Conservation (phyloP, 2,888 invertebrate genomes). For the Phyto melanocephala region DNA sequence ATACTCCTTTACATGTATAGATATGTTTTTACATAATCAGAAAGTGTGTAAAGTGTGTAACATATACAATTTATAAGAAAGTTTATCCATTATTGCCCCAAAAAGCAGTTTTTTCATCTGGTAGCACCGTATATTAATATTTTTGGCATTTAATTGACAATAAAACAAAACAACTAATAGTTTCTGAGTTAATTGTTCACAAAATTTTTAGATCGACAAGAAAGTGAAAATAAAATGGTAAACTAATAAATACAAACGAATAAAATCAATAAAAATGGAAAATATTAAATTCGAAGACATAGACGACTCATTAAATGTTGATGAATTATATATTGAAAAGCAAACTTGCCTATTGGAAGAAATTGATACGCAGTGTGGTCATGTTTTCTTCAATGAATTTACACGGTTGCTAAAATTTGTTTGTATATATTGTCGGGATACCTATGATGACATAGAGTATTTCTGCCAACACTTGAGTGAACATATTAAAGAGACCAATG, state of each 20-base stretch:
- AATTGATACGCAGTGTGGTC: slow-evolving; percentile 64
- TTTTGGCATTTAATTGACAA: not conserved
- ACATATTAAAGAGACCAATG: slow-evolving; percentile 55
- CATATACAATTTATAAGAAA: too few relatives aligned
- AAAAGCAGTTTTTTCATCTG: not conserved
- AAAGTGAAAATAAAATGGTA: not conserved
- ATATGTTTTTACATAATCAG: too few relatives aligned
- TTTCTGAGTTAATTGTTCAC: not conserved
- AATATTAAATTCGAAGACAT: not conserved
- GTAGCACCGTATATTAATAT: not conserved
- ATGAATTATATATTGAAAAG: slow-evolving; percentile 16
- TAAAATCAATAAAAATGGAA: slow-evolving; percentile 32
- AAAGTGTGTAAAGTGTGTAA: too few relatives aligned
- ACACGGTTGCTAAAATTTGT: slow-evolving; percentile 64
- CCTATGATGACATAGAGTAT: slow-evolving; percentile 65
- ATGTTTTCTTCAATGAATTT: slow-evolving; percentile 62
- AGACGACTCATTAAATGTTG: not conserved
- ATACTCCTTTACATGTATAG: too few relatives aligned
- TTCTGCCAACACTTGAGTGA: slow-evolving; percentile 66
- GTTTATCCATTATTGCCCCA: too few relatives aligned
- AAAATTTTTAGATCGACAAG: not conserved
- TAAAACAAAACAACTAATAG: not conserved
- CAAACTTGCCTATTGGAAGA: slow-evolving; percentile 47
- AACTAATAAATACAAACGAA: not conserved
- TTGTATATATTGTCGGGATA: slow-evolving; percentile 64